phyloP scores from a whole-genome alignment of 2,797 vertebrate species.

The Hoplostethus atlanticus region DNA sequence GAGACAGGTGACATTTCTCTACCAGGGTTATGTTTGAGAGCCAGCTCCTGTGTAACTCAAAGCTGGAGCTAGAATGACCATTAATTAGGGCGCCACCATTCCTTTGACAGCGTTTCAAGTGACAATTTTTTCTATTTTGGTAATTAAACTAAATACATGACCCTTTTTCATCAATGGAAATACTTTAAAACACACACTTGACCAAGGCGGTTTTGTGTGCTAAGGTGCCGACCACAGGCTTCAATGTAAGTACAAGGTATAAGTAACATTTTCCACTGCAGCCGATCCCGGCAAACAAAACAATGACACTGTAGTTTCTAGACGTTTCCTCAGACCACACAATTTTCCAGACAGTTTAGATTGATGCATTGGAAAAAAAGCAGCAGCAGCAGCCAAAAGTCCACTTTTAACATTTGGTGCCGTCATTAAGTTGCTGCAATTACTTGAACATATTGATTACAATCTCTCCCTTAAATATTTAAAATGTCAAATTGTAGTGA shows the following conservation, averaged over 20 bases:
- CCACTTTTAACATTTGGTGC: slow-evolving; percentile 48
- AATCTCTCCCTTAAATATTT: slow-evolving; percentile 74
- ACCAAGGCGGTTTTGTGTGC: background rate
- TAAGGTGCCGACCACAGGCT: background rate
- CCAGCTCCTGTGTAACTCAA: slow-evolving; percentile 84
- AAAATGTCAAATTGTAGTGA: slow-evolving; percentile 70
- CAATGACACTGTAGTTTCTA: slow-evolving; percentile 66
- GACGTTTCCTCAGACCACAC: slow-evolving; percentile 46
- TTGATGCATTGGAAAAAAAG: slow-evolving; percentile 60
- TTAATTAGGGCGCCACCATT: slow-evolving; percentile 86
- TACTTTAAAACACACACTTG: slow-evolving; percentile 28
- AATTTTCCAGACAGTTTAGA: slow-evolving; percentile 40
- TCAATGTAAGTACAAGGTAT: slow-evolving; percentile 5
- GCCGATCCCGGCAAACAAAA: slow-evolving; percentile 51
- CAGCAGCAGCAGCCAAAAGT: slow-evolving; percentile 56
- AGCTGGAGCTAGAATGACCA: slow-evolving; percentile 89
- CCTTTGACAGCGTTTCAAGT: slow-evolving; percentile 85
- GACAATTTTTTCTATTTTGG: slow-evolving; percentile 78
- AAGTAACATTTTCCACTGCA: slow-evolving; percentile 70
- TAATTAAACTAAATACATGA: slow-evolving; percentile 75
- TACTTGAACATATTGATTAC: slow-evolving; percentile 61
- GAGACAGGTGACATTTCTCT: slow-evolving; percentile 73
- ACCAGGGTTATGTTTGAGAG: slow-evolving; percentile 73
- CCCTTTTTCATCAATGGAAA: slow-evolving; percentile 40
- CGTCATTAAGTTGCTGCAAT: slow-evolving; percentile 52